A percentile compares a stretch with the other conserved stretches of the same genome.
Conservation (phyloP, 2,888 invertebrate genomes). For the Exephanes ischioxanthus region DNA sequence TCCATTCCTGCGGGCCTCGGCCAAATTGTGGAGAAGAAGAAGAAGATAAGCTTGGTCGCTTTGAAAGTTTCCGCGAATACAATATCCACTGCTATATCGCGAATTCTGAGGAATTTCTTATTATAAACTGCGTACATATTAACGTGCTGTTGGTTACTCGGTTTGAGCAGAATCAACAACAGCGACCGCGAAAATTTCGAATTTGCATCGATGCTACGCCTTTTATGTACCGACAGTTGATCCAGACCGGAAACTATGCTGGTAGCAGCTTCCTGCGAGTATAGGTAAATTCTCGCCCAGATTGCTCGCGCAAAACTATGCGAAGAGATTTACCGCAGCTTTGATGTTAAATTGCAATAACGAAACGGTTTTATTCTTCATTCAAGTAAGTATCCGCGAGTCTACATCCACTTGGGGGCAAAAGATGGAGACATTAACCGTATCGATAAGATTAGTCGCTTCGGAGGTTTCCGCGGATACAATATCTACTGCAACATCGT, state of each 20-base stretch:
- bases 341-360: no score
- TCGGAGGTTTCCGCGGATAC: not conserved
- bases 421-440: not conserved
- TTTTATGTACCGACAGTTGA: not conserved
- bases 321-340: no score
- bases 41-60: not conserved
- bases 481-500: constrained; percentile 4
- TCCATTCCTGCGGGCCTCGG: no score
- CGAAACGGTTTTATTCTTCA: no score
- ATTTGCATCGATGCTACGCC: not conserved
- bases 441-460: not conserved
- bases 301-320: no score
- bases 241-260: not conserved
- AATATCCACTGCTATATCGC: constrained; percentile 14
- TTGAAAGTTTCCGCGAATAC: not conserved
- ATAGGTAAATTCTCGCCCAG: not conserved
- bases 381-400: no score
- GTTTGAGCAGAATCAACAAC: not conserved
- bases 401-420: not conserved
- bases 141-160: not conserved
- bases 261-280: not conserved
- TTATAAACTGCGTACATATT: not conserved
- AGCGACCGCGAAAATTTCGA: not conserved
- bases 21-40: no score
- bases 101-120: not conserved